These are phyloP conservation scores for Xestia ashworthii DNA, from an alignment of 2,888 invertebrate genomes.

Conservation along the genomic window DNA sequence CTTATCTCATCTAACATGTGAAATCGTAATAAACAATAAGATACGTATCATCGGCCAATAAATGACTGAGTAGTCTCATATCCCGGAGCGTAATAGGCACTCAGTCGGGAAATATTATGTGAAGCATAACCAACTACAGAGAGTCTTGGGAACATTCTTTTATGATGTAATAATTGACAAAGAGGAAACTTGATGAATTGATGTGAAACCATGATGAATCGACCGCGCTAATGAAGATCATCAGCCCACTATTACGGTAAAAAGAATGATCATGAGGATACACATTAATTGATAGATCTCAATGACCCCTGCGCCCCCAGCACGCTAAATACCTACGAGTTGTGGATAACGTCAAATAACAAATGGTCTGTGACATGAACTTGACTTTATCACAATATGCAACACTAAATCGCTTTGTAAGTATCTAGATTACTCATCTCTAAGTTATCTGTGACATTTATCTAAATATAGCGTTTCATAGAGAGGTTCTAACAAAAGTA, in stretches of 20 bases:
- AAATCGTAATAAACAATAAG: constrained; percentile 74
- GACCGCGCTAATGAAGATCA: constrained; percentile 74
- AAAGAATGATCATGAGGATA: constrained; percentile 45
- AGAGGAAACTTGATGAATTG: constrained; percentile 77
- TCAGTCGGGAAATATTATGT: constrained; percentile 76
- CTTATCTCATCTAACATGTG: constrained; percentile 55
- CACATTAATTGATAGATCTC: constrained; percentile 30
- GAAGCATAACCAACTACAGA: constrained; percentile 77
- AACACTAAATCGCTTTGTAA: constrained; percentile 32
- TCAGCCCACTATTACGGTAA: constrained; percentile 52
- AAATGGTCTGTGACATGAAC: constrained; percentile 22
- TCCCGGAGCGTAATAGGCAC: constrained; percentile 76
- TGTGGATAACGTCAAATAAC: constrained; percentile 30
- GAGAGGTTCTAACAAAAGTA: constrained; percentile 47
- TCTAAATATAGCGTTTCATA: constrained; percentile 47
- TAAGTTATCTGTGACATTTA: constrained; percentile 38
- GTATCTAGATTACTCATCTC: constrained; percentile 49
- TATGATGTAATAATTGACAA: constrained; percentile 82
- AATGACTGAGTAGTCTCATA: constrained; percentile 74
- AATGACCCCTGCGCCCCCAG: constrained; percentile 28
- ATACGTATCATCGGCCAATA: constrained; percentile 74
- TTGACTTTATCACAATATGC: constrained; percentile 29
- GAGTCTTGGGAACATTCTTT: constrained; percentile 84
- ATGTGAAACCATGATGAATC: constrained; percentile 79
- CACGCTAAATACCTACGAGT: constrained; percentile 29